phyloP scores from a whole-genome alignment of 1,140 invertebrate species.

The Magallana ariakensis region DNA sequence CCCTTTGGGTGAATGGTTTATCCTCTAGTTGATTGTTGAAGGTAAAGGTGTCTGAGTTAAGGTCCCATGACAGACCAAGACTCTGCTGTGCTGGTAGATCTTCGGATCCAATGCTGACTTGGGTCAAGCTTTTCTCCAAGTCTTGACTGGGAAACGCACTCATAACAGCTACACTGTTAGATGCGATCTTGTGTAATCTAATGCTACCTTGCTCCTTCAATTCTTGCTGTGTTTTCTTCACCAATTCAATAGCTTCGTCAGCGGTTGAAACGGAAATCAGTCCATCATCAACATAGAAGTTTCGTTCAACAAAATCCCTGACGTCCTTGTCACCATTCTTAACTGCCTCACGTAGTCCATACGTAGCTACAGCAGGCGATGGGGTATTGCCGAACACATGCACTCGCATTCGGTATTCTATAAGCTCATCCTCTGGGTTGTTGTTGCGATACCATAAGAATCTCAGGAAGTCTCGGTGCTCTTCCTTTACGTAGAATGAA shows the following conservation, averaged over 20 bases:
- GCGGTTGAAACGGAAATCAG: conserved; percentile 38
- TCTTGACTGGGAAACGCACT: conserved; percentile 46
- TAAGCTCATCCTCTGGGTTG: too few species aligned
- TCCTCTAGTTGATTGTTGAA: conserved; percentile 34
- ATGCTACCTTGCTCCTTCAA: conserved; percentile 29
- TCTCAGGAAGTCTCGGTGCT: too few species aligned
- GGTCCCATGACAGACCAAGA: conserved; percentile 48
- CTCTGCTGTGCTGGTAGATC: conserved; percentile 46
- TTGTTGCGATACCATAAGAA: too few species aligned
- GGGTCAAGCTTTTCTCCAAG: conserved; percentile 42
- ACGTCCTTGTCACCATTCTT: neutral
- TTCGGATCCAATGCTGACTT: conserved; percentile 43
- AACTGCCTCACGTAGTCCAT: too few species aligned
- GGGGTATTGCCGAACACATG: too few species aligned
- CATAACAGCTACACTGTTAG: conserved; percentile 42
- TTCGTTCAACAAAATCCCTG: conserved; percentile 33
- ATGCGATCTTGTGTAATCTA: conserved; percentile 52
- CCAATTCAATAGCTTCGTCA: conserved; percentile 35
- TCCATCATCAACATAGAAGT: conserved; percentile 55
- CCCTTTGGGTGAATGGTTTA: conserved; percentile 56
- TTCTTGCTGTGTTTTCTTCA: conserved; percentile 48
- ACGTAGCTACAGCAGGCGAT: too few species aligned
- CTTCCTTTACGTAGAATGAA: too few species aligned
- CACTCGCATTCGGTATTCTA: too few species aligned
- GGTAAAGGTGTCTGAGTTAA: conserved; percentile 49